A percentile compares a stretch with the other conserved stretches of the same genome.
phyloP scores from a whole-genome alignment of 2,797 vertebrate genomes.

The Sardinella longiceps region DNA sequence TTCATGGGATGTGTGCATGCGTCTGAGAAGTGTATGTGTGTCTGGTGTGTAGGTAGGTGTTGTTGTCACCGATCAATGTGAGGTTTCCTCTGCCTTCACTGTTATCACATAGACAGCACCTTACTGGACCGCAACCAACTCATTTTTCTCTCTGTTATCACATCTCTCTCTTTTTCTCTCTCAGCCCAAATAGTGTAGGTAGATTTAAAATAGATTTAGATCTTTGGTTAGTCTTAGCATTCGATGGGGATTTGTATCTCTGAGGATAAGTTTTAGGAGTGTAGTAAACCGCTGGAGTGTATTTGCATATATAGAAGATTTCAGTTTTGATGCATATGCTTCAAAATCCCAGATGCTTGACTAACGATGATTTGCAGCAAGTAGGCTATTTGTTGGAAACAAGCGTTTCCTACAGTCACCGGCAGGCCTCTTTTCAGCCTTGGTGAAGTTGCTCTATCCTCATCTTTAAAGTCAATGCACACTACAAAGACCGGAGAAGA shows the following conservation, averaged over 20 bases:
- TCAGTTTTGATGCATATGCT: neutral
- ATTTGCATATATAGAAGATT: too few species aligned
- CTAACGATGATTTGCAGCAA: neutral
- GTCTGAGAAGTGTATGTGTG: neutral
- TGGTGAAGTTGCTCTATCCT: too few species aligned
- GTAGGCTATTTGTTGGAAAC: neutral
- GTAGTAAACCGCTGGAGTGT: too few species aligned
- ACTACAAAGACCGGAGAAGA: too few species aligned
- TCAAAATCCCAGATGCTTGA: neutral
- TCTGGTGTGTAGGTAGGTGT: neutral
- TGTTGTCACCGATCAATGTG: conserved; percentile 3
- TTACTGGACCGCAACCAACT: neutral
- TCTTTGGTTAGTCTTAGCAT: too few species aligned
- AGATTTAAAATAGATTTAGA: too few species aligned
- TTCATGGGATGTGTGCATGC: neutral
- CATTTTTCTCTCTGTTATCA: neutral
- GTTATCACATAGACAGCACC: neutral
- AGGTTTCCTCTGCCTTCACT: neutral
- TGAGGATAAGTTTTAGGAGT: too few species aligned
- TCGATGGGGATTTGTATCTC: too few species aligned
- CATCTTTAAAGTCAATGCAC: too few species aligned
- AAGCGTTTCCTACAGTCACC: neutral
- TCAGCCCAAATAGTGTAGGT: neutral
- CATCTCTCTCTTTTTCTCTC: neutral
- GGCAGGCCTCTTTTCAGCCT: neutral